These are phyloP conservation scores for Spermophilus dauricus DNA, from an alignment of 2,113 vertebrate genomes.

Conservation along the genomic window DNA sequence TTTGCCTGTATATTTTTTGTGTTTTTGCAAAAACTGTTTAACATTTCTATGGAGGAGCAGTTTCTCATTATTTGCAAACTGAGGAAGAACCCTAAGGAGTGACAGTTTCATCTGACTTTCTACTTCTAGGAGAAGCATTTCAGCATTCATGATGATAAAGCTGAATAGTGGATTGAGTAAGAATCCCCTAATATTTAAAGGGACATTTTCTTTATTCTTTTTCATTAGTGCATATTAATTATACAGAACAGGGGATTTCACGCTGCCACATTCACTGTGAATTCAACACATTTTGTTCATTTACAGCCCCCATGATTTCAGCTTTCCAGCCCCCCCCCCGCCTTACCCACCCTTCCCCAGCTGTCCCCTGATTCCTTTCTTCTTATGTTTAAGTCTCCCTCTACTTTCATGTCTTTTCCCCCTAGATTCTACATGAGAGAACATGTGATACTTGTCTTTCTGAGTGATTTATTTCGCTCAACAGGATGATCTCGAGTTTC, in stretches of 20 bases:
- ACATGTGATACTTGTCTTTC: not conserved
- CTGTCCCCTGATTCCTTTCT: not conserved
- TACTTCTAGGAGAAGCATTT: not conserved
- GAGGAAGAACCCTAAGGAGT: not conserved
- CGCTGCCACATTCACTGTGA: not conserved
- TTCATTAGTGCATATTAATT: not conserved
- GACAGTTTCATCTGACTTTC: not conserved
- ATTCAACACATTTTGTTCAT: not conserved
- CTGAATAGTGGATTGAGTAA: not conserved
- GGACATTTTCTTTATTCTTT: not conserved
- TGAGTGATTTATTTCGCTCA: not conserved
- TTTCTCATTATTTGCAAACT: not conserved
- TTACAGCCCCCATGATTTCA: too few species aligned
- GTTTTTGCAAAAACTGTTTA: not conserved
- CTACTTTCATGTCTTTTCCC: not conserved
- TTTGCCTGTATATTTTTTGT: not conserved
- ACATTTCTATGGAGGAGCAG: not conserved
- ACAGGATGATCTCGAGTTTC: not conserved
- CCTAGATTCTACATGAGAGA: not conserved
- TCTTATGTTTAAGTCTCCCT: not conserved
- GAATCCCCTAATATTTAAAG: not conserved
- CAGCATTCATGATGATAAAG: not conserved
- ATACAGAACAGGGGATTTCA: not conserved
- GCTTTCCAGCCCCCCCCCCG: too few species aligned
- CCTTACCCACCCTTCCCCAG: too few species aligned